Evolutionary conservation across 2,797 vertebrate species (phyloP), one percentile per base, ranked within the genome.

Genomic region (Ctenopoma kingsleyae): DNA sequence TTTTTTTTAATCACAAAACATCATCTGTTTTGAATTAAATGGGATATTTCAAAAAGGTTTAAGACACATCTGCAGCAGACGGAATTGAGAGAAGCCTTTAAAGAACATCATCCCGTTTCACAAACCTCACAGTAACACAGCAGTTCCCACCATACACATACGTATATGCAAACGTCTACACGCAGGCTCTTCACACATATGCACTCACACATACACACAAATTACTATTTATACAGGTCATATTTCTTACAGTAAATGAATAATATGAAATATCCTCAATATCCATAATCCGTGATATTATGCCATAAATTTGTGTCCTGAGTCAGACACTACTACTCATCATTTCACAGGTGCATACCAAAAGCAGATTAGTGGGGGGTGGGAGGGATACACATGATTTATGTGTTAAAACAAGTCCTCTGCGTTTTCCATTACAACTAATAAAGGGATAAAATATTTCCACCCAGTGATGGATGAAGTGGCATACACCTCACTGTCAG

Each of bases 361-460:
- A 76, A 87, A 83, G 83, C 82, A 84, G 85, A 90, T 92, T 85
- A 89, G 85, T 40, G 16, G n/a, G 51, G 23, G 59, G 65, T 35
- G 57, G 76, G 35, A 5, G 72, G 72, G 81, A 82, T 83, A 90
- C 80, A 84, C 82, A 86, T 94, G 90, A 94, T 94, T 92, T 88
- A 94, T 93, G 92, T 86, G 86, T 91, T 93, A 93, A 93, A 93
- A 92, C 87, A 91, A 90, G 82, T 90, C 92, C 82, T 87, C 80
- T 84, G 87, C 84, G 64, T 93, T 93, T 94, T 87, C 92, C 89
- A 92, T 93, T 92, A 92, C 87, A 86, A 90, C 93, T 91, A 93
- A 94, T 93, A 91, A 91, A 91, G 76, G 90, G 87, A 89, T 93
- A 74, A 88, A 92, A 93, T 93, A 93, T 93, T 92, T 89, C 79